Evolutionary conservation across 2,113 vertebrate genomes (phyloP).

Genomic region (Sisor rabdophorus): DNA sequence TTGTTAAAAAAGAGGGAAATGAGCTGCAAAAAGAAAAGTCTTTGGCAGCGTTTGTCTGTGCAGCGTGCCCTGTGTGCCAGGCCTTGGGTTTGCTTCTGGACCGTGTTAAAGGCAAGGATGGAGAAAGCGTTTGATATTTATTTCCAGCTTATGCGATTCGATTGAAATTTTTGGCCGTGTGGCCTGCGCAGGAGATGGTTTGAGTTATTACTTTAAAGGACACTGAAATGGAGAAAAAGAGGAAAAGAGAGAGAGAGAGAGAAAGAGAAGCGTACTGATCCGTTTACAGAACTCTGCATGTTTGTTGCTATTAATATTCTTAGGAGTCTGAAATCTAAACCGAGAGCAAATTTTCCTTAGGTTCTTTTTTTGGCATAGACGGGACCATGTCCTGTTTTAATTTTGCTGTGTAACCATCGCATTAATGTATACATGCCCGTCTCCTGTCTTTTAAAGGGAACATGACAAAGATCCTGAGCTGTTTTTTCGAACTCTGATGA

Average conservation of each 20-base stretch:
- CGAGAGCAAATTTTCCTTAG: neutral
- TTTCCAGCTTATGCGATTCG: slow-evolving; percentile 4
- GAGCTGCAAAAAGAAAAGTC: slow-evolving; percentile 28
- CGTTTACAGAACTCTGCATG: neutral
- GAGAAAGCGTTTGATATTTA: slow-evolving; percentile 12
- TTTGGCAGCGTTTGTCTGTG: slow-evolving; percentile 4
- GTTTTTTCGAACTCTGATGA: slow-evolving; percentile 85
- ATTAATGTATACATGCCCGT: slow-evolving; percentile 6
- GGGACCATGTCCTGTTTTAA: neutral
- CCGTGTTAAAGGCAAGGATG: slow-evolving; percentile 2
- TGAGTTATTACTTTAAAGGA: slow-evolving; percentile 23
- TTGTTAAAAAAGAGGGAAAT: slow-evolving; percentile 22
- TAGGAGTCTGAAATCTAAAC: slow-evolving; percentile 7
- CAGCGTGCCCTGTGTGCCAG: neutral
- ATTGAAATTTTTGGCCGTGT: slow-evolving; percentile 1
- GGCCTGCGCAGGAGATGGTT: slow-evolving; percentile 28
- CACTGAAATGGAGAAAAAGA: neutral
- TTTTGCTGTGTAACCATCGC: slow-evolving; percentile 24
- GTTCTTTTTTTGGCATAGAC: neutral
- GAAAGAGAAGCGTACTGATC: neutral
- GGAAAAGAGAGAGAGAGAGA: neutral
- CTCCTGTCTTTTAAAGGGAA: slow-evolving; percentile 78
- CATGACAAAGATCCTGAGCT: slow-evolving; percentile 94
- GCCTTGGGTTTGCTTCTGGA: slow-evolving; percentile 22
- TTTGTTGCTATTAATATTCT: slow-evolving; percentile 24